Percentiles rank a stretch among this genome's conserved stretches.
These are phyloP conservation scores for Aphyosemion australe DNA, from an alignment of 2,113 vertebrate species.

Conservation along the genomic window DNA sequence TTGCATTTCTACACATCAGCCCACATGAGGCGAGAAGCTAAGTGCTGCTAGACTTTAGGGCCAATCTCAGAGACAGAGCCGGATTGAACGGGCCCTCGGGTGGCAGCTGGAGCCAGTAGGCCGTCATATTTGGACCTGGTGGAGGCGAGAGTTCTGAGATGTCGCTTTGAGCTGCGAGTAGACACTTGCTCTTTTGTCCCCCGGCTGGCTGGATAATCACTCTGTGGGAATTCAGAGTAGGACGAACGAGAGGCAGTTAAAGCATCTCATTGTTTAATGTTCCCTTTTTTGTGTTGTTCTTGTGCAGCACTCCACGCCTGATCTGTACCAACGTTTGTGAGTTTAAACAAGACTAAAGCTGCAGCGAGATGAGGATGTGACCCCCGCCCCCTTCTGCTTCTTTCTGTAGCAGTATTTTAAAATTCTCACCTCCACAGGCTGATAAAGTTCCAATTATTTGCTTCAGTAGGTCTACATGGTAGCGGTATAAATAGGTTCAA, in stretches of 20 bases:
- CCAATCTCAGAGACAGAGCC: constrained; percentile 52
- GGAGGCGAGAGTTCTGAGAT: constrained; percentile 81
- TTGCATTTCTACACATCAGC: constrained; percentile 43
- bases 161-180: constrained; percentile 69
- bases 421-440: too few species aligned
- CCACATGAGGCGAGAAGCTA: constrained; percentile 25
- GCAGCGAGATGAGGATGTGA: not conserved
- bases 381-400: not conserved
- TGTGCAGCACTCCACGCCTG: constrained; percentile 34
- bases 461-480: too few species aligned
- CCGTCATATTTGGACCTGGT: constrained; percentile 74
- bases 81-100: constrained; percentile 66
- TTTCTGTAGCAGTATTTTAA: too few species aligned
- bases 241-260: constrained; percentile 61
- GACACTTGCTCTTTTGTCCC: constrained; percentile 75
- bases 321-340: constrained; percentile 39
- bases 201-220: constrained; percentile 54
- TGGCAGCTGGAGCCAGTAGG: constrained; percentile 70
- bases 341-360: constrained; percentile 11
- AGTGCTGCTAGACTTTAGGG: constrained; percentile 25
- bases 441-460: too few species aligned
- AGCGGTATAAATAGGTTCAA: too few species aligned
- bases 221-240: constrained; percentile 76
- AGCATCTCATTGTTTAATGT: constrained; percentile 63
- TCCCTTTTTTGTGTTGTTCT: constrained; percentile 41